Evolutionary conservation across 2,113 vertebrate species (phyloP).

Genomic region (Otocyon megalotis): DNA sequence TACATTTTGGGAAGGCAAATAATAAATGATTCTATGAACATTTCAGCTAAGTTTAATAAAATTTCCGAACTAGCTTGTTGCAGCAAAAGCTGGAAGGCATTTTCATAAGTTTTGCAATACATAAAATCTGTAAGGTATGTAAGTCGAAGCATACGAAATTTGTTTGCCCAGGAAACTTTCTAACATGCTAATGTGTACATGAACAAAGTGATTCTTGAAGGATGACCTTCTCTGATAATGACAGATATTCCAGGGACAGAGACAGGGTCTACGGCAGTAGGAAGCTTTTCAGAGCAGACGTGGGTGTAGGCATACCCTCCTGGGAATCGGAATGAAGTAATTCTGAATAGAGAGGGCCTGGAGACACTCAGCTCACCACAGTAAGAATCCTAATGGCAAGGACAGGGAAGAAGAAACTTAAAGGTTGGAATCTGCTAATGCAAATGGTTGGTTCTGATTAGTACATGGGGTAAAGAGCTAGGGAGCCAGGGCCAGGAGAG

Average conservation of each 20-base stretch:
- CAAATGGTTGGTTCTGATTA: neutral
- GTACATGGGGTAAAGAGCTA: no score
- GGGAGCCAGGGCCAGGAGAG: neutral
- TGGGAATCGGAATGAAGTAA: neutral
- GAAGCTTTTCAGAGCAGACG: neutral
- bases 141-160: neutral
- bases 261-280: neutral
- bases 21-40: constrained; percentile 3
- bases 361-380: neutral
- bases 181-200: neutral
- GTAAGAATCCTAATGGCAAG: neutral
- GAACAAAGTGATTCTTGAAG: neutral
- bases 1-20: neutral
- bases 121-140: constrained; percentile 19
- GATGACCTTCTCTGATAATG: neutral
- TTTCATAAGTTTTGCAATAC: neutral
- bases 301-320: neutral
- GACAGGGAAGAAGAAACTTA: neutral
- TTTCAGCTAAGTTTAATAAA: constrained; percentile 16
- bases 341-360: neutral
- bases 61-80: neutral
- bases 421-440: neutral
- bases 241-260: neutral
- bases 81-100: neutral
- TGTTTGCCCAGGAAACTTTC: constrained; percentile 46